Percentiles rank a stretch among this genome's conserved stretches.
phyloP scores from a whole-genome alignment of 2,113 vertebrate species.

The Crotalus helleri region DNA sequence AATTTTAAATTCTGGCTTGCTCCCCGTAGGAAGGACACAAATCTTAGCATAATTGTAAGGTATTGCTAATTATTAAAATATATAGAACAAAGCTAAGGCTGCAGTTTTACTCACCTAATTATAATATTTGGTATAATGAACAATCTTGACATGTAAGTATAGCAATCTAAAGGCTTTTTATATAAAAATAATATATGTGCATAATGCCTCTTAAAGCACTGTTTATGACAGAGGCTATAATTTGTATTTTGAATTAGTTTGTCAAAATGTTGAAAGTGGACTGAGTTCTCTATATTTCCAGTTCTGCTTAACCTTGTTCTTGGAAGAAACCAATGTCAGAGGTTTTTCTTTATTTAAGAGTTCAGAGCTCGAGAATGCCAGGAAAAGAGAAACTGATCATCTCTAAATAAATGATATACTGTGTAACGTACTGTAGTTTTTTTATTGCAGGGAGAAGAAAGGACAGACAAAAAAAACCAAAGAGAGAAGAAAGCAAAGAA shows the following conservation, averaged over 20 bases:
- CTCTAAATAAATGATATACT: neutral
- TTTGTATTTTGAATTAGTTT: neutral
- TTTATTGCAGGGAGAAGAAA: conserved; percentile 76
- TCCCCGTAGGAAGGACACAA: neutral
- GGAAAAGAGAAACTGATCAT: neutral
- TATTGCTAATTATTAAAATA: neutral
- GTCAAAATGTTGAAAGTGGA: neutral
- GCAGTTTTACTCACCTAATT: neutral
- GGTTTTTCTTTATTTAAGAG: neutral
- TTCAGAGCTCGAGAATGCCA: neutral
- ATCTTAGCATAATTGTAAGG: neutral
- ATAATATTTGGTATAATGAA: neutral
- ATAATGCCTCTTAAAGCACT: neutral
- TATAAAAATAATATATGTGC: neutral
- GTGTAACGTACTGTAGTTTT: conserved; percentile 52
- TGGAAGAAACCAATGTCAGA: neutral
- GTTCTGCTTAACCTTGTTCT: neutral
- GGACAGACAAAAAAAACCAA: conserved; percentile 82
- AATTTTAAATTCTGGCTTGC: neutral
- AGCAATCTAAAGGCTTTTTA: neutral
- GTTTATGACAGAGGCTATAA: neutral
- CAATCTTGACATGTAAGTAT: neutral
- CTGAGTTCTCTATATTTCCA: neutral
- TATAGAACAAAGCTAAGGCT: neutral
- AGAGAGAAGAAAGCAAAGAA: conserved; percentile 82